Conservation (phyloP, 2,113 vertebrate genomes). For the Carassius carassius region DNA sequence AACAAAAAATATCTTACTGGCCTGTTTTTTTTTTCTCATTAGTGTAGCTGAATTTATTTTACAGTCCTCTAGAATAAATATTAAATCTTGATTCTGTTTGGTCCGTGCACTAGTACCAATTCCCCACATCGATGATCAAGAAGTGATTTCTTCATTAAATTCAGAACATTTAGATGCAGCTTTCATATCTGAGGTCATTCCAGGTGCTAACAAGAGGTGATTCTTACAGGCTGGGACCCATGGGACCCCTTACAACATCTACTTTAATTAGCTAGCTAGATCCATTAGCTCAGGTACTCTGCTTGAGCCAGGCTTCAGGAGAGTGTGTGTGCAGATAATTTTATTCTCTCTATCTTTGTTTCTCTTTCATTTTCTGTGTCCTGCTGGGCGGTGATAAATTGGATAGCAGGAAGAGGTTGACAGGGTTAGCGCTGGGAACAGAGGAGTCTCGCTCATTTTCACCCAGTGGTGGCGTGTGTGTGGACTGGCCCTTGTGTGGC, state of each 20-base stretch:
- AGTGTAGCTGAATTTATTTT: neutral
- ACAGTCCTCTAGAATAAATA: neutral
- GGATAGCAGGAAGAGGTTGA: slow-evolving; percentile 48
- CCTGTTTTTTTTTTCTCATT: no score
- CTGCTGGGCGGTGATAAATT: slow-evolving; percentile 53
- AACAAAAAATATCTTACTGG: no score
- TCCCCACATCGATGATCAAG: neutral
- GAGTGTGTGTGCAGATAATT: slow-evolving; percentile 50
- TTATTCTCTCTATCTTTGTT: slow-evolving; percentile 57
- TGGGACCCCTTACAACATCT: slow-evolving; percentile 3
- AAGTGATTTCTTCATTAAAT: neutral
- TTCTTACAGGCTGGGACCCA: neutral
- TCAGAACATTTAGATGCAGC: neutral
- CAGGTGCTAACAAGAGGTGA: slow-evolving; percentile 5
- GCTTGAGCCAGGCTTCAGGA: neutral
- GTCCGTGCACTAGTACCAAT: neutral
- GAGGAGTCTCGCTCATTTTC: slow-evolving; percentile 38
- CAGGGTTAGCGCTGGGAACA: slow-evolving; percentile 47
- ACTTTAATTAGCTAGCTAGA: slow-evolving; percentile 36
- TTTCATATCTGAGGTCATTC: neutral
- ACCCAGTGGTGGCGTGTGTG: slow-evolving; percentile 12
- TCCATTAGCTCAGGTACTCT: slow-evolving; percentile 5
- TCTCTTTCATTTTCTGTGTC: slow-evolving; percentile 37
- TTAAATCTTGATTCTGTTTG: neutral
- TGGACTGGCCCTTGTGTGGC: slow-evolving; percentile 31